Evolutionary conservation across 1,140 invertebrate species (phyloP), one percentile per base, ranked within the genome.

Genomic region (Diorhabda carinulata): DNA sequence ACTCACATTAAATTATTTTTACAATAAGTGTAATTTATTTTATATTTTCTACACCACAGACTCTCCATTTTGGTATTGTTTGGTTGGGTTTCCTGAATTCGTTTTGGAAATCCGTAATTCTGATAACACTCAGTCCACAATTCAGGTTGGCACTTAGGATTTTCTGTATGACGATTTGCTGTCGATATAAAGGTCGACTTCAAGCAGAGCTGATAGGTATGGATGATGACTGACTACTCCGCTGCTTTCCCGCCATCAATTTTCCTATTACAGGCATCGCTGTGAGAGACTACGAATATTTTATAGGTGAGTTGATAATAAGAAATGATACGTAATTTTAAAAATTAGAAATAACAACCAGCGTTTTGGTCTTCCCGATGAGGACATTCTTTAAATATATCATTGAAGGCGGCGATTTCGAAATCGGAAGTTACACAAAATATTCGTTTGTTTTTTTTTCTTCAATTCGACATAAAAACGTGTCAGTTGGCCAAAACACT

Each of bases 11-110:
- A 52, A 52, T 8, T 8, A 52, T 4, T 52, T 52, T 52, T 52
- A 52, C n/a, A 3, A 52, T 8, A 60, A 42, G 8, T 42, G 41
- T 60, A 10, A n/a, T 6, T 60, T 60, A 42, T 60, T 56, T 56
- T 44, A n/a, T 62, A 42, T 43, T 42, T 57, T 41, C 25, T 25
- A 25, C 25, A 25, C 25, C 25, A 25, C 92, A 93, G 67, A 90
- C 93, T 82, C 83, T 98, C 66, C 93, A 97, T 80, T 98, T 98
- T 80, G 90, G 89, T 56, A 89, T 96, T 65, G 91, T 97, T 57
- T 98, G 96, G 96, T 83, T 98, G 69, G 96, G 94, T 3, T 89
- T 98, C 73, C 85, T 94, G 67, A 97, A 97, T 84, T 96, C 93
- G 60, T 95, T 95, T 78, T 96, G 93, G 92, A 98, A 98, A 83